These are phyloP conservation scores for Pithys albifrons DNA, from an alignment of 2,113 vertebrate genomes.

Conservation along the genomic window DNA sequence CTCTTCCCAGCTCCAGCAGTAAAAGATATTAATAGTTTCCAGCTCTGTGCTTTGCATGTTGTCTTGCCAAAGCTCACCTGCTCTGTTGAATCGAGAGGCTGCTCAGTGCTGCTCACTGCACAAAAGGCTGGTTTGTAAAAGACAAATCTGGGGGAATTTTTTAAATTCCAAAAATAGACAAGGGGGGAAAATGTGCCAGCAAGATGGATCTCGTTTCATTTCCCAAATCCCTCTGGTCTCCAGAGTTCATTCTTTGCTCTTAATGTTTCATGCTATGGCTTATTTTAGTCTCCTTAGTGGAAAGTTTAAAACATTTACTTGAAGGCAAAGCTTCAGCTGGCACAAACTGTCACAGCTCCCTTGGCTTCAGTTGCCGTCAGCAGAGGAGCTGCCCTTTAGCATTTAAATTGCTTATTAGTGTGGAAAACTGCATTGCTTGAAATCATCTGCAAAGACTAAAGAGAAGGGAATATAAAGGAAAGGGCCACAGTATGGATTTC, in stretches of 20 bases:
- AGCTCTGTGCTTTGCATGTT: not conserved
- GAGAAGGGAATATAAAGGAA: not conserved
- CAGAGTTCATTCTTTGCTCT: constrained; percentile 63
- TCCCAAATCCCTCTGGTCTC: constrained; percentile 63
- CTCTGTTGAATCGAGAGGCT: not conserved
- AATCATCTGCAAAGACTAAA: constrained; percentile 13
- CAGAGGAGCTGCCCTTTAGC: constrained; percentile 37
- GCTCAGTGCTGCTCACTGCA: not conserved
- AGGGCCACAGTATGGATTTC: not conserved
- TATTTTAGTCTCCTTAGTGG: constrained; percentile 67
- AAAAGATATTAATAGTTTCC: constrained; percentile 56
- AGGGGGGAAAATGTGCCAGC: constrained; percentile 20
- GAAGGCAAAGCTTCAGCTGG: constrained; percentile 61
- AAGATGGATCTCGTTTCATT: constrained; percentile 68
- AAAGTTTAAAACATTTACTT: constrained; percentile 67
- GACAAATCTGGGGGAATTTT: constrained; percentile 54
- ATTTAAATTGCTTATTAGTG: constrained; percentile 32
- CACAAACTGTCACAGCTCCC: constrained; percentile 51
- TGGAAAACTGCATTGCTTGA: constrained; percentile 37
- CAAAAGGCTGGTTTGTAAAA: constrained; percentile 59
- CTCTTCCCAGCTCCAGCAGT: not conserved
- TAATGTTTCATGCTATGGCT: constrained; percentile 67
- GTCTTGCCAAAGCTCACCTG: constrained; percentile 56
- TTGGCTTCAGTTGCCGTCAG: constrained; percentile 2
- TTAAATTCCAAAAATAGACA: constrained; percentile 66